Conservation (phyloP, 2,797 vertebrate species). For the Mus spretus region DNA sequence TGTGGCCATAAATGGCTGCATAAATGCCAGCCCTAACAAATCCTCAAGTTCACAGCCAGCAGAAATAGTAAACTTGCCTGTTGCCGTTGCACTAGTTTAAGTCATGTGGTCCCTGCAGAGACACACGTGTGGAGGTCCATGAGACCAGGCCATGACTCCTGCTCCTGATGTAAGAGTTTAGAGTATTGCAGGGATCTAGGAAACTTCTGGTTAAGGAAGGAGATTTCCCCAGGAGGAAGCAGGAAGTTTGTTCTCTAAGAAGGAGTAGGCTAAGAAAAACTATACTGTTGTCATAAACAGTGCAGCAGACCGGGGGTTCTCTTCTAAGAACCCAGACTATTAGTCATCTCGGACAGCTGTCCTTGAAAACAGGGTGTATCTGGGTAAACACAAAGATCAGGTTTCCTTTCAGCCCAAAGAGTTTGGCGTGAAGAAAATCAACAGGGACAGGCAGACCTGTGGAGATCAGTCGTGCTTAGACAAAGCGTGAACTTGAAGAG, state of each 20-base stretch:
- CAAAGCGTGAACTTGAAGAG: constrained; percentile 6
- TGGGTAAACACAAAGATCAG: constrained; percentile 35
- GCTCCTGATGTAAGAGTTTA: not conserved
- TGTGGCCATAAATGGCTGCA: not conserved
- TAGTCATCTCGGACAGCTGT: constrained; percentile 29
- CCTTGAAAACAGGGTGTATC: constrained; percentile 52
- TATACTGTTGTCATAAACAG: not conserved
- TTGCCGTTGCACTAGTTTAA: not conserved
- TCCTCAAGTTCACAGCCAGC: not conserved
- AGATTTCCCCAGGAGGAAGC: not conserved
- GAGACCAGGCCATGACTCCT: not conserved
- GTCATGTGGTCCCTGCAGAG: not conserved
- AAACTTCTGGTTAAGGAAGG: not conserved
- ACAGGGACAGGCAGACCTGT: not conserved
- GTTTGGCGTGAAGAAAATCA: not conserved
- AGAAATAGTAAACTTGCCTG: not conserved
- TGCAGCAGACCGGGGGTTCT: not conserved
- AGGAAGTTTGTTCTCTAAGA: not conserved
- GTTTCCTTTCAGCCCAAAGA: constrained; percentile 47
- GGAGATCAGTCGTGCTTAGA: constrained; percentile 31
- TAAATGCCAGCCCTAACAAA: not conserved
- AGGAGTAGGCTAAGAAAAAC: constrained; percentile 21
- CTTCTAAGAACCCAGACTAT: constrained; percentile 32
- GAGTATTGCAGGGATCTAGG: not conserved
- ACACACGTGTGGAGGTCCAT: not conserved